These are phyloP conservation scores for Nemoura dubitans DNA, from an alignment of 2,888 invertebrate species.

Conservation along the genomic window DNA sequence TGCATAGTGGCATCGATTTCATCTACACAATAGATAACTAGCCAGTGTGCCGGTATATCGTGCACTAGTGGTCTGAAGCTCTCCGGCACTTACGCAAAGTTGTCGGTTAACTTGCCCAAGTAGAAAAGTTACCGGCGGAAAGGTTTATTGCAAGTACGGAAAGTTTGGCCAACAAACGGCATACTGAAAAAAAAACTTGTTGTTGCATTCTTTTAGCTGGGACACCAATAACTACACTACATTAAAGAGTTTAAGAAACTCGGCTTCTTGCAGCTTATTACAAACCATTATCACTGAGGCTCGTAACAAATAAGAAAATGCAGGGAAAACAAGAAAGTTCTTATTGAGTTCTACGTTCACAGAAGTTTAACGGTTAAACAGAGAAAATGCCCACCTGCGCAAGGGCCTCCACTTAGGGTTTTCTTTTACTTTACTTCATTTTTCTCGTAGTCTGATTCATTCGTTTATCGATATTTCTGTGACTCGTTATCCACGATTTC, in stretches of 20 bases:
- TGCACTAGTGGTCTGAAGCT: background rate
- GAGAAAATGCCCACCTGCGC: background rate
- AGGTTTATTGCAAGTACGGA: constrained; percentile 32
- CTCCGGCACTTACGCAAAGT: constrained; percentile 35
- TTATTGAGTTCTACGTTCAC: background rate
- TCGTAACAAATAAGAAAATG: background rate
- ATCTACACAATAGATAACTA: constrained; percentile 19
- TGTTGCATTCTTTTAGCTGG: background rate
- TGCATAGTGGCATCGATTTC: background rate
- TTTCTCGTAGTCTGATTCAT: constrained; percentile 20
- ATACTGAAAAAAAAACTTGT: constrained; percentile 32
- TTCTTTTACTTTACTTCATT: constrained; percentile 18
- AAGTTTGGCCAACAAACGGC: constrained; percentile 2
- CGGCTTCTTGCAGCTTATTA: background rate
- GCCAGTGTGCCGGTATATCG: background rate
- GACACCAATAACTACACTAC: background rate
- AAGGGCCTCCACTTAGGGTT: background rate
- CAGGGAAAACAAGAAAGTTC: background rate
- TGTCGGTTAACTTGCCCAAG: constrained; percentile 31
- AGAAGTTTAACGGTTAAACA: background rate
- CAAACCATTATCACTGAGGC: background rate
- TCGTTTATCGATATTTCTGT: background rate
- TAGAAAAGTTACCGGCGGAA: constrained; percentile 5
- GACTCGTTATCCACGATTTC: constrained; percentile 36
- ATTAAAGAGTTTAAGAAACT: constrained; percentile 14